A percentile compares a stretch with the other conserved stretches of the same genome.
Evolutionary conservation across 2,113 vertebrate species (phyloP).

Genomic region (Otocyon megalotis): DNA sequence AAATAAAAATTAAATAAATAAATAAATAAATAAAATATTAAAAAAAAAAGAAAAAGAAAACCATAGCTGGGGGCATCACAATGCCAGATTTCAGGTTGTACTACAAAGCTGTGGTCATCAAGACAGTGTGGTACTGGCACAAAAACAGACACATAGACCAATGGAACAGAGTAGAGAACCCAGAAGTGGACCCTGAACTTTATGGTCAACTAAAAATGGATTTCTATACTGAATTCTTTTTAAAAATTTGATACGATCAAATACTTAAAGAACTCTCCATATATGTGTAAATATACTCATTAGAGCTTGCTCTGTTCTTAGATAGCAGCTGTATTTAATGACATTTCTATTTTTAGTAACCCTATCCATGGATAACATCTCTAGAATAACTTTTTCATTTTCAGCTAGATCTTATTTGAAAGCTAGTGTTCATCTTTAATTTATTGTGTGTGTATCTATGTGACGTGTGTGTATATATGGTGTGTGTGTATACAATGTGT

Average conservation of each 20-base stretch:
- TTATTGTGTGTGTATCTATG: not conserved
- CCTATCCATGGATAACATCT: not conserved
- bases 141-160: no score
- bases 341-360: not conserved
- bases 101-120: no score
- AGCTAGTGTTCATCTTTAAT: not conserved
- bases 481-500: not conserved
- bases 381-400: conserved; percentile 23
- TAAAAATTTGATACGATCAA: not conserved
- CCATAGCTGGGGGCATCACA: no score
- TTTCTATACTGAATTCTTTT: conserved; percentile 37
- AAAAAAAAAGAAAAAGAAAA: no score
- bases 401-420: conserved; percentile 51
- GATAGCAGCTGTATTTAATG: not conserved
- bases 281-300: conserved; percentile 20
- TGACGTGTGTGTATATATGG: not conserved
- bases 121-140: no score
- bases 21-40: no score
- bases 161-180: no score
- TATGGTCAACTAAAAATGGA: not conserved
- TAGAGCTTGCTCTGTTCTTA: conserved; percentile 29
- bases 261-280: not conserved
- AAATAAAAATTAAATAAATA: no score
- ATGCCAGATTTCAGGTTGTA: no score
- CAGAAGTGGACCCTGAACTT: no score